A percentile compares a stretch with the other conserved stretches of the same genome.
phyloP scores from a whole-genome alignment of 2,797 vertebrate genomes.

The Urocyon cinereoargenteus region DNA sequence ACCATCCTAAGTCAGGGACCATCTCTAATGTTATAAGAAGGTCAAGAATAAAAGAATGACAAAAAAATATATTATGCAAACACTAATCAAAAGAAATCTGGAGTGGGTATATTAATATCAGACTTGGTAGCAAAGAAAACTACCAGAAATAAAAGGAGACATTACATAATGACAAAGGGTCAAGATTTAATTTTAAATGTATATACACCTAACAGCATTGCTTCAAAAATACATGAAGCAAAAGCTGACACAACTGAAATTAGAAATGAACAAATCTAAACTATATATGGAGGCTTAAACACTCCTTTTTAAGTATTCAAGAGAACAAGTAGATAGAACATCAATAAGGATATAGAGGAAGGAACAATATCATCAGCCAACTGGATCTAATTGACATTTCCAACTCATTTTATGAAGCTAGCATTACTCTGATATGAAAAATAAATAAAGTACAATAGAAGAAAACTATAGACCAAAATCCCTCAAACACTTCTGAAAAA shows the following conservation, averaged over 20 bases:
- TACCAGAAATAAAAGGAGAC: not conserved
- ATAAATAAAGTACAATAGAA: not conserved
- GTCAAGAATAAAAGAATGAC: slow-evolving; percentile 24
- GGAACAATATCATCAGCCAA: not conserved
- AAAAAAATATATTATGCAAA: not conserved
- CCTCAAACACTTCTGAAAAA: not conserved
- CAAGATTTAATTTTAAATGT: not conserved
- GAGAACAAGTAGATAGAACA: not conserved
- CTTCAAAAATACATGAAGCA: not conserved
- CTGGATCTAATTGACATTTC: not conserved
- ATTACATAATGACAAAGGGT: not conserved
- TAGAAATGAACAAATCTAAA: not conserved
- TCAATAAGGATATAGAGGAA: not conserved
- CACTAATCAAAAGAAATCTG: not conserved
- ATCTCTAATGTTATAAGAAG: not conserved
- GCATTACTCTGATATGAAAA: slow-evolving; percentile 33
- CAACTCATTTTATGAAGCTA: slow-evolving; percentile 10
- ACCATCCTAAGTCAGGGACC: not conserved
- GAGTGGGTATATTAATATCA: not conserved
- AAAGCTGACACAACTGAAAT: slow-evolving; percentile 31
- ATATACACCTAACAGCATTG: not conserved
- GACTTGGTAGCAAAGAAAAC: not conserved
- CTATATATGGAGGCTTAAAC: not conserved
- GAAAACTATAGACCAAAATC: not conserved
- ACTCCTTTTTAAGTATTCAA: not conserved